Conservation (phyloP, 2,113 vertebrate genomes). For the Varanus salvator region DNA sequence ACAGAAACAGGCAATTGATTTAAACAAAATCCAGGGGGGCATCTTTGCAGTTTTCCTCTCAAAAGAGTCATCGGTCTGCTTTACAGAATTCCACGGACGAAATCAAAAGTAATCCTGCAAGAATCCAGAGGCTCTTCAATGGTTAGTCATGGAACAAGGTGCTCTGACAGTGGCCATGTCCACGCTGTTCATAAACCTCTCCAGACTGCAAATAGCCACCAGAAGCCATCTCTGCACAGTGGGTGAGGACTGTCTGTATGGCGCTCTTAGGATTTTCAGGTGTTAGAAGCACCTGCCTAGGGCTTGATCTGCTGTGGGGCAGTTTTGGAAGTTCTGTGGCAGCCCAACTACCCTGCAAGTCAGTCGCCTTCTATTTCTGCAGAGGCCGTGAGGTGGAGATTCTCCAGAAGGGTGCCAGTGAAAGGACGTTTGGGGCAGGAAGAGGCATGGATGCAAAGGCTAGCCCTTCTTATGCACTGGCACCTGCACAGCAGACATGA, state of each 20-base stretch:
- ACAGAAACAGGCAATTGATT: not conserved
- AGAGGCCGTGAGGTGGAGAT: not conserved
- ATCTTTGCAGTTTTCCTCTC: not conserved
- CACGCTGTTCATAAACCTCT: not conserved
- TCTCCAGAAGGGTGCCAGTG: not conserved
- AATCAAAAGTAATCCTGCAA: not conserved
- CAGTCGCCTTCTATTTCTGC: not conserved
- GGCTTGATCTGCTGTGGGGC: not conserved
- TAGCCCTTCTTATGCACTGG: not conserved
- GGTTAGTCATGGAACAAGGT: not conserved
- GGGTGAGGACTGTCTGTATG: not conserved
- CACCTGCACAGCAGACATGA: not conserved
- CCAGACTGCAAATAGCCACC: not conserved
- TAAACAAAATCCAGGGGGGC: not conserved
- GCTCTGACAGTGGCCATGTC: constrained; percentile 8
- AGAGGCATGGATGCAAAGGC: not conserved
- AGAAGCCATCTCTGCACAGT: not conserved
- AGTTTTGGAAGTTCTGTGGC: not conserved
- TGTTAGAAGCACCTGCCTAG: not conserved
- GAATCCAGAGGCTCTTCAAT: not conserved
- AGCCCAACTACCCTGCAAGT: constrained; percentile 1
- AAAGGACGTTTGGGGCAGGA: not conserved
- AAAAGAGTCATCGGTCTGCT: not conserved
- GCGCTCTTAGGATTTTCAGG: constrained; percentile 33
- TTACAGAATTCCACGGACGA: not conserved